A percentile compares a stretch with the other conserved stretches of the same genome.
These are phyloP conservation scores for Valencia hispanica DNA, from an alignment of 2,797 vertebrate species.

Conservation along the genomic window DNA sequence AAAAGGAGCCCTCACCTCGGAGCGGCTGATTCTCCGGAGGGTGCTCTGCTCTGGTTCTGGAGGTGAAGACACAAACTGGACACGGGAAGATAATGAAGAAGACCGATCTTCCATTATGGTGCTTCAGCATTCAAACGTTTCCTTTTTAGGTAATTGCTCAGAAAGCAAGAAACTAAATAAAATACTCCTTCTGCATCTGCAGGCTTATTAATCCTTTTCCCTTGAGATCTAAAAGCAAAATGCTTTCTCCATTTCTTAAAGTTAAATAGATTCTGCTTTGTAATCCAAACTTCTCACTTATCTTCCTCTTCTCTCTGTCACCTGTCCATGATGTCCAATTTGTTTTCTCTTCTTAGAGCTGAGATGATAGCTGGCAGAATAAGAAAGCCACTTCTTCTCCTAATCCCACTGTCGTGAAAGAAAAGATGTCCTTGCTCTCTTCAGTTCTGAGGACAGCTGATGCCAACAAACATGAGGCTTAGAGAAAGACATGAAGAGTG, in stretches of 20 bases:
- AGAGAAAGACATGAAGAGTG: conserved; percentile 66
- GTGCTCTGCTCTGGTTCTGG: conserved; percentile 76
- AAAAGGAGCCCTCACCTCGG: conserved; percentile 78
- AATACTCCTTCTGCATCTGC: conserved; percentile 20
- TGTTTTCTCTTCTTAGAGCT: conserved; percentile 26
- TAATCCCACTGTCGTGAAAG: conserved; percentile 62
- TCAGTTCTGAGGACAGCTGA: conserved; percentile 71
- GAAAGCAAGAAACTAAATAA: conserved; percentile 25
- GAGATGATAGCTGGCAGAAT: conserved; percentile 49
- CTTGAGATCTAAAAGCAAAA: conserved; percentile 13
- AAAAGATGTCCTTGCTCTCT: conserved; percentile 67
- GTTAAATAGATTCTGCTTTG: conserved; percentile 24
- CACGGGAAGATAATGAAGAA: conserved; percentile 17
- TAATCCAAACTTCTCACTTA: conserved; percentile 56
- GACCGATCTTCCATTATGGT: conserved; percentile 45
- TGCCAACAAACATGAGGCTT: conserved; percentile 75
- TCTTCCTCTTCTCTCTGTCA: conserved; percentile 40
- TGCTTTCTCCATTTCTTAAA: background rate
- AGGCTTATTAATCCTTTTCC: conserved; percentile 28
- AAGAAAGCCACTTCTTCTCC: conserved; percentile 53
- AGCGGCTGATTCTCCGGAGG: conserved; percentile 85
- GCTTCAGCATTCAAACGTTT: conserved; percentile 37
- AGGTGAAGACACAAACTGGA: conserved; percentile 17
- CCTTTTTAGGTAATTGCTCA: conserved; percentile 31
- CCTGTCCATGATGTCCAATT: conserved; percentile 29